Evolutionary conservation across 2,113 vertebrate species (phyloP).

Genomic region (Merops nubicus): DNA sequence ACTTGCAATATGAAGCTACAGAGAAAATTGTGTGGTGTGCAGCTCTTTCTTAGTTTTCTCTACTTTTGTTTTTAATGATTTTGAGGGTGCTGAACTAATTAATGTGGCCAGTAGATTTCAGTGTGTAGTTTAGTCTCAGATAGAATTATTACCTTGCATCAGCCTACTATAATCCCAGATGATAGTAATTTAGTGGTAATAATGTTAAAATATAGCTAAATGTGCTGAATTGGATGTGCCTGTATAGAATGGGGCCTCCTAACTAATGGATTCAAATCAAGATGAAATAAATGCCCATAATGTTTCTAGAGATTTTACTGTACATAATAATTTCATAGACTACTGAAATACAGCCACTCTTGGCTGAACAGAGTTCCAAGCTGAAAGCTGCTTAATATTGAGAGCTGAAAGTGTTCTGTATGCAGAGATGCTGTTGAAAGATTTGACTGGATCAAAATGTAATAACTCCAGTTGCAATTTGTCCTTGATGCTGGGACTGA

Average conservation of each 20-base stretch:
- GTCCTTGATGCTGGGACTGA: background rate
- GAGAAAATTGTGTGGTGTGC: background rate
- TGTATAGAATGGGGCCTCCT: background rate
- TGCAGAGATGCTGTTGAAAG: background rate
- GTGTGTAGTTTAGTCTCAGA: background rate
- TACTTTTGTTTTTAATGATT: background rate
- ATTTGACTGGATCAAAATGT: background rate
- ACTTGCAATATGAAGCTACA: background rate
- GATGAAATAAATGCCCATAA: constrained; percentile 28
- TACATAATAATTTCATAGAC: background rate
- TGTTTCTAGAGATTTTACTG: background rate
- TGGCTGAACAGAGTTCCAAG: background rate
- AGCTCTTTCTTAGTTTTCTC: background rate
- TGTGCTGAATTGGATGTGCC: background rate
- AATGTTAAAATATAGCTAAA: background rate
- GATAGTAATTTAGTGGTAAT: background rate
- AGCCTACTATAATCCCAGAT: background rate
- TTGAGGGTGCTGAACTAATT: background rate
- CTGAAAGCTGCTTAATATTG: background rate
- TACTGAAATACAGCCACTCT: background rate
- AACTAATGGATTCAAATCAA: background rate
- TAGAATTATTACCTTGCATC: background rate
- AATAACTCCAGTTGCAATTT: background rate
- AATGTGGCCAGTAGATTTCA: background rate
- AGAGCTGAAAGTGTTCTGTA: background rate